A percentile compares a stretch with the other conserved stretches of the same genome.
Conservation (phyloP, 2,797 vertebrate genomes). For the Sardinella longiceps region DNA sequence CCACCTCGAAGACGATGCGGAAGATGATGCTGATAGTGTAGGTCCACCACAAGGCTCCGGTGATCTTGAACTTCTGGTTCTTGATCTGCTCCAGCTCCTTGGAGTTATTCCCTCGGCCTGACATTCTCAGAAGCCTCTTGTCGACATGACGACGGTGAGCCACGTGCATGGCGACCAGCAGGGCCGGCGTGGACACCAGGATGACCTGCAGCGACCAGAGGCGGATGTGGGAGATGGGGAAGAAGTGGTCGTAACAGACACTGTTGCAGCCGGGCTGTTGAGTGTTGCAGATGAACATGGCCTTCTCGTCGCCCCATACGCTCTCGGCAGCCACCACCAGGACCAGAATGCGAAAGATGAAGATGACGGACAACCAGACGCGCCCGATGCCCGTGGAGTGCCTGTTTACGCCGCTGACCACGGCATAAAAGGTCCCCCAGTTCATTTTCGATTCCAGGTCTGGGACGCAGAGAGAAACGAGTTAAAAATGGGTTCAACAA, state of each 20-base stretch:
- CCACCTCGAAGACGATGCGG: conserved; percentile 87
- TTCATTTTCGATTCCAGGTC: conserved; percentile 93
- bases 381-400: conserved; percentile 96
- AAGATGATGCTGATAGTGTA: conserved; percentile 94
- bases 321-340: conserved; percentile 96
- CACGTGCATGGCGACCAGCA: conserved; percentile 97
- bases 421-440: conserved; percentile 94
- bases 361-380: conserved; percentile 97
- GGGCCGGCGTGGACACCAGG: conserved; percentile 93
- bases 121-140: conserved; percentile 86
- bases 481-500: not conserved
- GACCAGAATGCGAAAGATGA: conserved; percentile 98
- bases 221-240: conserved; percentile 97
- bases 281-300: conserved; percentile 95
- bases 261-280: conserved; percentile 98
- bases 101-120: conserved; percentile 77
- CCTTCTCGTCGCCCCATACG: conserved; percentile 97
- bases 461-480: conserved; percentile 62
- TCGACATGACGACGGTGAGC: conserved; percentile 93
- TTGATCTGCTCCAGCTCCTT: conserved; percentile 92
- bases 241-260: conserved; percentile 97
- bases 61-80: conserved; percentile 91
- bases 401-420: conserved; percentile 96
- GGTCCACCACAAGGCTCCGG: conserved; percentile 95
- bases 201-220: conserved; percentile 98